phyloP scores from a whole-genome alignment of 2,113 vertebrate species.

The Aptenodytes forsteri region DNA sequence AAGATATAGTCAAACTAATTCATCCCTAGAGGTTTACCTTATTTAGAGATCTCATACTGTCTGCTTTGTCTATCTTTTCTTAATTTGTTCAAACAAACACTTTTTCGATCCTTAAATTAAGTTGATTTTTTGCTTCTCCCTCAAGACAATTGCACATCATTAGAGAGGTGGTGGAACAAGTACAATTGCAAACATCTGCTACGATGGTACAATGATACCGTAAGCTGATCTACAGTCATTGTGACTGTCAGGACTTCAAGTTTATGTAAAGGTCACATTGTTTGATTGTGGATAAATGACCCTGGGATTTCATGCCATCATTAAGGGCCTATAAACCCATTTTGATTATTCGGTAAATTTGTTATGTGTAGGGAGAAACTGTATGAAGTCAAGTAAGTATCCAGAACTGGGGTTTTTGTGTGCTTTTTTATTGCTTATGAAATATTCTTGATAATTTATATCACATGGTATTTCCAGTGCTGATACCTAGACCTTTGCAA shows the following conservation, averaged over 20 bases:
- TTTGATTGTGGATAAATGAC: not conserved
- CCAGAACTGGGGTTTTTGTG: not conserved
- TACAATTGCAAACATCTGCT: conserved; percentile 31
- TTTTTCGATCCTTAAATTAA: conserved; percentile 4
- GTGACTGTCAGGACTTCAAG: not conserved
- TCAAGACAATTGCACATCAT: conserved; percentile 11
- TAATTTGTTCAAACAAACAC: conserved; percentile 47
- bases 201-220: not conserved
- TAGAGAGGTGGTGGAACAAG: conserved; percentile 18
- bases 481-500: not conserved
- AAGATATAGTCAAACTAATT: not conserved
- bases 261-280: conserved; percentile 18
- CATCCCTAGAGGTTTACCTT: not conserved
- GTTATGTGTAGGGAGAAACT: not conserved
- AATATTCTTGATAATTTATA: not conserved
- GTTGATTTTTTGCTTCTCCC: conserved; percentile 26
- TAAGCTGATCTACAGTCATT: not conserved
- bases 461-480: not conserved
- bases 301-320: not conserved
- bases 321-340: not conserved
- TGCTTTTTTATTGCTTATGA: not conserved
- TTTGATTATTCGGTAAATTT: not conserved
- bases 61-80: conserved; percentile 31
- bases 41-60: not conserved
- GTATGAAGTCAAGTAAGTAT: not conserved